Percentiles rank a stretch among this genome's conserved stretches.
Conservation (phyloP, 2,888 invertebrate genomes). For the Emmelina monodactyla region DNA sequence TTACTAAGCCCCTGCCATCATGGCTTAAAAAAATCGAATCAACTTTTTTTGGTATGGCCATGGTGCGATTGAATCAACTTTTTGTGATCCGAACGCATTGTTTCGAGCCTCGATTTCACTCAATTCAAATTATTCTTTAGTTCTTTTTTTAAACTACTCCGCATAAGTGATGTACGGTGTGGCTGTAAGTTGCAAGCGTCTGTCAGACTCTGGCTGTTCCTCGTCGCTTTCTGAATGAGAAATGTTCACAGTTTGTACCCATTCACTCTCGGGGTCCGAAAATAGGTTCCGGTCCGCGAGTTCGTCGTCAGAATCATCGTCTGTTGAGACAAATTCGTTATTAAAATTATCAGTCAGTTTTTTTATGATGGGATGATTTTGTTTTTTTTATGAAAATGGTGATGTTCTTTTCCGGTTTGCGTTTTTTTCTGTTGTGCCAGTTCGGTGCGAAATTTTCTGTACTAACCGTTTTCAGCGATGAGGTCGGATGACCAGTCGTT, state of each 20-base stretch:
- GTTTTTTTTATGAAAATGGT: no score
- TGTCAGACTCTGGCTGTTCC: constrained; percentile 69
- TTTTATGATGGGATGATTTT: no score
- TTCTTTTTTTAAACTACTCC: constrained; percentile 21
- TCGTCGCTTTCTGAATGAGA: constrained; percentile 29
- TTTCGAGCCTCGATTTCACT: no score
- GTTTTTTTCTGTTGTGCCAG: no score
- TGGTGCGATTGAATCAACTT: no score
- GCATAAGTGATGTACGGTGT: constrained; percentile 20
- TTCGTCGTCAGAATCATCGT: constrained; percentile 59
- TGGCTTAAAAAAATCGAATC: no score
- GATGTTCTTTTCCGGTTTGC: no score
- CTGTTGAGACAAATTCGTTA: constrained; percentile 20
- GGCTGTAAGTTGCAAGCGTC: constrained; percentile 24
- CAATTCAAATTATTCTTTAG: no score
- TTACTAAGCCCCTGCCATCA: no score
- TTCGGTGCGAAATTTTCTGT: no score
- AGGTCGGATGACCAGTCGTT: constrained; percentile 68
- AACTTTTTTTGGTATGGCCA: no score
- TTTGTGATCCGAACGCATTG: no score
- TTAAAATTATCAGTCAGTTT: background rate
- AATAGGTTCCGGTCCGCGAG: constrained; percentile 67
- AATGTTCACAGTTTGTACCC: constrained; percentile 41
- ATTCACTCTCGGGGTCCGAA: constrained; percentile 77
- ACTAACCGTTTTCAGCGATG: constrained; percentile 33